Percentiles rank a stretch among this genome's conserved stretches.
phyloP scores from a whole-genome alignment of 2,888 invertebrate species.

The Limnephilus rhombicus region DNA sequence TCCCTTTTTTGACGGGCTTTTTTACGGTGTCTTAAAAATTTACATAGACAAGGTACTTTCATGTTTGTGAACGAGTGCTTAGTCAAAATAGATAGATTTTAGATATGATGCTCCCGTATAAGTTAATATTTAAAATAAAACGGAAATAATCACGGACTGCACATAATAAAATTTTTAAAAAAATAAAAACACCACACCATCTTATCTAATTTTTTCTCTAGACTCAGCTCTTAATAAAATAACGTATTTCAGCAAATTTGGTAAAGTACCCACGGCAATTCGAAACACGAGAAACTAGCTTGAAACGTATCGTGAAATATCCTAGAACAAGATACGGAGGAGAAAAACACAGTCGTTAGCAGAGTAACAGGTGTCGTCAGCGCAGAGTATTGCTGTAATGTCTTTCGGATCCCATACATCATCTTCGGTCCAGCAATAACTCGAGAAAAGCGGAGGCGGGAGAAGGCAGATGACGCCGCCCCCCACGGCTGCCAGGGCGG shows the following conservation, averaged over 20 bases:
- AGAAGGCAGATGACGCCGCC: slow-evolving; percentile 31
- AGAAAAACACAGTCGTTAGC: slow-evolving; percentile 50
- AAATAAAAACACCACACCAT: background rate
- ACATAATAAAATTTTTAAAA: background rate
- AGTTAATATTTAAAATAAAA: background rate
- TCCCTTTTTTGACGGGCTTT: no score
- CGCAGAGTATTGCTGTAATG: slow-evolving; percentile 47
- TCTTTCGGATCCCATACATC: slow-evolving; percentile 60
- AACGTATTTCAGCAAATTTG: background rate
- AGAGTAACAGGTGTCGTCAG: slow-evolving; percentile 48
- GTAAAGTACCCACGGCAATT: background rate
- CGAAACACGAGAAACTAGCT: background rate
- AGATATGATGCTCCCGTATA: no score
- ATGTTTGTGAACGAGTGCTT: background rate
- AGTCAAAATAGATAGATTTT: background rate
- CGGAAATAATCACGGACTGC: no score
- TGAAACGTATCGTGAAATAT: background rate
- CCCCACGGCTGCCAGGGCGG: background rate
- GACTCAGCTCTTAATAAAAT: background rate
- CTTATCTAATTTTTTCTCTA: background rate
- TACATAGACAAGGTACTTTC: background rate
- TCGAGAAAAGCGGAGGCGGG: slow-evolving; percentile 24
- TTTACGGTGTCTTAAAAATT: background rate
- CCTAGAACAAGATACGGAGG: slow-evolving; percentile 3
- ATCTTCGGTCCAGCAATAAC: slow-evolving; percentile 63